These are phyloP conservation scores for Drosophila conformis DNA, from an alignment of 2,888 invertebrate species.

Conservation along the genomic window DNA sequence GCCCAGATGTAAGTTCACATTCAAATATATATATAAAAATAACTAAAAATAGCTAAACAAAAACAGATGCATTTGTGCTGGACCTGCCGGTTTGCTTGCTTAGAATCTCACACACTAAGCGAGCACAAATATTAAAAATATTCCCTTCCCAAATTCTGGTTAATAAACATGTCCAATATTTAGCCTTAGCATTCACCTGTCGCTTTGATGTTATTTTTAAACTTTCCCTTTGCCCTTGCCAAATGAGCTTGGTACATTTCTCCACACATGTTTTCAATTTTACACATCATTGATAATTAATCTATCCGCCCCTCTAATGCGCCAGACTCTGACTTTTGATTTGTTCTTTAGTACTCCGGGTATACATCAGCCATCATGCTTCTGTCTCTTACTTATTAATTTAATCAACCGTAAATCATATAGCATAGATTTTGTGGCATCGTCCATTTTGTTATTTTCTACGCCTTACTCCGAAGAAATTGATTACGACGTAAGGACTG, in stretches of 20 bases:
- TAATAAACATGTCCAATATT: neutral
- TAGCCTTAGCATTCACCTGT: conserved; percentile 26
- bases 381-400: conserved; percentile 32
- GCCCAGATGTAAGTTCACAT: conserved; percentile 46
- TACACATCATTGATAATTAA: conserved; percentile 48
- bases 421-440: conserved; percentile 38
- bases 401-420: conserved; percentile 70
- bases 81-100: neutral
- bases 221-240: neutral
- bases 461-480: neutral
- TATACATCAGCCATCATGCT: conserved; percentile 3
- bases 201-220: neutral
- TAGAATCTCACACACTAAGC: no score
- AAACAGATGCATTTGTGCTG: neutral
- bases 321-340: conserved; percentile 19
- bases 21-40: neutral
- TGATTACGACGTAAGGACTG: neutral
- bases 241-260: conserved; percentile 11
- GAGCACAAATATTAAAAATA: neutral
- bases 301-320: conserved; percentile 3
- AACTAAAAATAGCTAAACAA: neutral
- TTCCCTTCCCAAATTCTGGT: neutral
- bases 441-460: conserved; percentile 7
- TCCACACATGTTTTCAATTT: conserved; percentile 48
- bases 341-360: conserved; percentile 19